These are phyloP conservation scores for Trachops cirrhosus DNA, from an alignment of 2,797 vertebrate genomes.

Conservation along the genomic window DNA sequence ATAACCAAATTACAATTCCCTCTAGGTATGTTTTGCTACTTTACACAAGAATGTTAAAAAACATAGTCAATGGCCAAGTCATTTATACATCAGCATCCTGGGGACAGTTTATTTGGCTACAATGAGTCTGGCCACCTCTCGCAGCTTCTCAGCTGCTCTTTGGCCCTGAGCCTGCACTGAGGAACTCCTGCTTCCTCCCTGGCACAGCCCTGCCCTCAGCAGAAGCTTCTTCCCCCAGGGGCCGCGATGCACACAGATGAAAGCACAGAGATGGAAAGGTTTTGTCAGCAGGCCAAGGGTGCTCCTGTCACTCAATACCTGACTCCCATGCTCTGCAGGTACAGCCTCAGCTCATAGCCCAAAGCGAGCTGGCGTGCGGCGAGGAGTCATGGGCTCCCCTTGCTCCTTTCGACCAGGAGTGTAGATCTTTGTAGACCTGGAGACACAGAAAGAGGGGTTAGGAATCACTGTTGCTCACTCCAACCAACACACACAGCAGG, in stretches of 20 bases:
- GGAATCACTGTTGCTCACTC: background rate
- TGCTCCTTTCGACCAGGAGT: slow-evolving; percentile 95
- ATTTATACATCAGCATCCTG: background rate
- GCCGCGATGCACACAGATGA: background rate
- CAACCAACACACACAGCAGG: background rate
- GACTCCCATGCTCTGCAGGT: background rate
- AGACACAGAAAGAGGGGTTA: background rate
- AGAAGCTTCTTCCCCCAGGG: background rate
- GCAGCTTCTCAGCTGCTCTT: background rate
- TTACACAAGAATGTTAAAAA: slow-evolving; percentile 69
- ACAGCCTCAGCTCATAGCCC: slow-evolving; percentile 85
- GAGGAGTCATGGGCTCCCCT: slow-evolving; percentile 92
- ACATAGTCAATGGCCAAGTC: slow-evolving; percentile 32
- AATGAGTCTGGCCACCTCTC: slow-evolving; percentile 28
- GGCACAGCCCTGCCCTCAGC: background rate
- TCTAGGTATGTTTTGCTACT: slow-evolving; percentile 51
- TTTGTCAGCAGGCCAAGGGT: background rate
- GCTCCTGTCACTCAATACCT: background rate
- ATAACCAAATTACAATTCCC: slow-evolving; percentile 69
- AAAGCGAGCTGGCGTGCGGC: slow-evolving; percentile 93
- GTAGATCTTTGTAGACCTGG: slow-evolving; percentile 93
- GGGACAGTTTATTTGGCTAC: background rate
- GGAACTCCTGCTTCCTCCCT: background rate
- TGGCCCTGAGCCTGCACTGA: background rate
- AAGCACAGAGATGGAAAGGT: background rate